Conservation (phyloP, 2,113 vertebrate species). For the Promerops cafer region DNA sequence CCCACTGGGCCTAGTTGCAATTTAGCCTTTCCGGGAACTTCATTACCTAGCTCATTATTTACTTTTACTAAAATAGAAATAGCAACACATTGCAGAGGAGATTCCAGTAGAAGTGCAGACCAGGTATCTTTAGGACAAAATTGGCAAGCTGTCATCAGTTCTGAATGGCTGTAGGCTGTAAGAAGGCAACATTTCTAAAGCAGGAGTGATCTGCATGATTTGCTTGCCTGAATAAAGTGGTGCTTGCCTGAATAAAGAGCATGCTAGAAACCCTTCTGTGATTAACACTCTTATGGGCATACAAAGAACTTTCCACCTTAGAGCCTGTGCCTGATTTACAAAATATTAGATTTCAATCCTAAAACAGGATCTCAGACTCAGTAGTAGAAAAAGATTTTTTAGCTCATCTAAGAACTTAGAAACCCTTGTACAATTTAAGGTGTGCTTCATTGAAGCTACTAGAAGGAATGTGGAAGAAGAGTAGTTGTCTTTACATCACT, state of each 20-base stretch:
- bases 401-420: neutral
- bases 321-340: neutral
- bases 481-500: neutral
- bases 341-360: neutral
- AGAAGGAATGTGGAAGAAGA: neutral
- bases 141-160: neutral
- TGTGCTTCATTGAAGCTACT: neutral
- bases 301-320: neutral
- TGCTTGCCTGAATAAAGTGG: neutral
- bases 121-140: neutral
- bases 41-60: neutral
- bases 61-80: neutral
- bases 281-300: rapidly evolving
- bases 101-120: neutral
- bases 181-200: neutral
- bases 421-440: neutral
- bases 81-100: neutral
- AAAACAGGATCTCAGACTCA: neutral
- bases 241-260: neutral
- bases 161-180: neutral
- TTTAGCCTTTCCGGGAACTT: neutral
- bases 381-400: neutral
- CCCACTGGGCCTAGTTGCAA: neutral
- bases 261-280: neutral
- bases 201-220: neutral